Evolutionary conservation across 2,888 invertebrate genomes (phyloP).

Genomic region (Tetragnatha montana): DNA sequence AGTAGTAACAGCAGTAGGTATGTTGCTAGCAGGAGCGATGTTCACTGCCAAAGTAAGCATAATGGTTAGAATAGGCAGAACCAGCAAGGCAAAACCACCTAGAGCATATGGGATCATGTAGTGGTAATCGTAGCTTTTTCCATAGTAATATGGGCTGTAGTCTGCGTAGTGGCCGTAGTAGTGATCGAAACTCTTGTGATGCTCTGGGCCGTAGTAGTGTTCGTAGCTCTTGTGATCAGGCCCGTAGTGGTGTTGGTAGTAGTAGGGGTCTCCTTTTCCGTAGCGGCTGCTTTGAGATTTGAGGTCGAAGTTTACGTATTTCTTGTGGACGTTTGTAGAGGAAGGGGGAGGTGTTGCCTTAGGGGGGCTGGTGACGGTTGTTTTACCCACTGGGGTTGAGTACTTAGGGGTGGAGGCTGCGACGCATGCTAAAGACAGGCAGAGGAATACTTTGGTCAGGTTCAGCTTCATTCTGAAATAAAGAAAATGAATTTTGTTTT

Average conservation of each 20-base stretch:
- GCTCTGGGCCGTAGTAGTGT: background rate
- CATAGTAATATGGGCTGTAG: constrained; percentile 27
- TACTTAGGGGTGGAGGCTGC: constrained; percentile 47
- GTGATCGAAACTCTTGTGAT: constrained; percentile 44
- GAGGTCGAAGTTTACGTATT: constrained; percentile 62
- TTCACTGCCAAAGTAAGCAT: constrained; percentile 63
- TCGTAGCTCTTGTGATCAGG: background rate
- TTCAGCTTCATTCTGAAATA: constrained; percentile 27
- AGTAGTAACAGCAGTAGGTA: constrained; percentile 64
- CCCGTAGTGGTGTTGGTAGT: constrained; percentile 6
- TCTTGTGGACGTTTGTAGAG: constrained; percentile 37
- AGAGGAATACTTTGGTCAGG: background rate
- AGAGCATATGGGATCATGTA: constrained; percentile 53
- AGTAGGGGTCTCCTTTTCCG: constrained; percentile 49
- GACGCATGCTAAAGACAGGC: constrained; percentile 1
- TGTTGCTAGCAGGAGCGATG: constrained; percentile 56
- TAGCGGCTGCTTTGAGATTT: constrained; percentile 61
- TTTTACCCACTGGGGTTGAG: constrained; percentile 54
- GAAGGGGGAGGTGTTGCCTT: constrained; percentile 43
- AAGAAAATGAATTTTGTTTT: background rate
- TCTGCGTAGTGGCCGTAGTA: constrained; percentile 35
- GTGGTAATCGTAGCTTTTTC: constrained; percentile 38
- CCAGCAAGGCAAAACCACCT: constrained; percentile 56
- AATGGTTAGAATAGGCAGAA: constrained; percentile 54
- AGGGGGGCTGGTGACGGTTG: background rate